Conservation (phyloP, 2,888 invertebrate species). For the Sepiola atlantica region DNA sequence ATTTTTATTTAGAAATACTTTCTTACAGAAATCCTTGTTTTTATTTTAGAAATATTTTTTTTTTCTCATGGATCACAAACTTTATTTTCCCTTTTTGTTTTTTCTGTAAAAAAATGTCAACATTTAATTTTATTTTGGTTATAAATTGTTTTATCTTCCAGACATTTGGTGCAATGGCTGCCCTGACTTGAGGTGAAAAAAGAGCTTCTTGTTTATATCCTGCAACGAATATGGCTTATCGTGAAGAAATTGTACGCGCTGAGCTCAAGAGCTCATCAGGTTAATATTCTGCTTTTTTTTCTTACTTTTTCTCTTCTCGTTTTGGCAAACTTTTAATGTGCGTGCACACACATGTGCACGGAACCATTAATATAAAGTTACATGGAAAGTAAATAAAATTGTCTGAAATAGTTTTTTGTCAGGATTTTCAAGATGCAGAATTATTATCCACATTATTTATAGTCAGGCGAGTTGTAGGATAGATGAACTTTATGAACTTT, state of each 20-base stretch:
- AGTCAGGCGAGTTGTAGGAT: too few relatives aligned
- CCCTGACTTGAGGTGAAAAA: conserved; percentile 3
- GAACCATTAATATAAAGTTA: not conserved
- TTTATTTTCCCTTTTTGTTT: not conserved
- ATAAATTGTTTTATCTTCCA: not conserved
- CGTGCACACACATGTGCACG: not conserved
- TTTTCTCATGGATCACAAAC: not conserved
- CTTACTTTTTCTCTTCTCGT: not conserved
- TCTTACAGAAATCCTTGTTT: not conserved
- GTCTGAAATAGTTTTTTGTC: not conserved
- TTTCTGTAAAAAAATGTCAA: not conserved
- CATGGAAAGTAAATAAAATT: not conserved
- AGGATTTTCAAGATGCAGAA: too few relatives aligned
- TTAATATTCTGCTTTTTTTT: not conserved
- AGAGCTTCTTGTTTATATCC: not conserved
- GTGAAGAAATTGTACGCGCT: conserved; percentile 25
- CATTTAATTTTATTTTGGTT: not conserved
- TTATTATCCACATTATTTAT: too few relatives aligned
- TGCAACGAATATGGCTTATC: conserved; percentile 40
- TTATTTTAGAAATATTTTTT: too few relatives aligned
- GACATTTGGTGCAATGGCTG: not conserved
- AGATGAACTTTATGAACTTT: too few relatives aligned
- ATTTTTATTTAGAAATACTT: too few relatives aligned
- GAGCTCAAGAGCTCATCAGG: conserved; percentile 34
- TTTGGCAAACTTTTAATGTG: not conserved